These are phyloP conservation scores for Drosophila hamatofila DNA, from an alignment of 2,888 invertebrate genomes.

Conservation along the genomic window DNA sequence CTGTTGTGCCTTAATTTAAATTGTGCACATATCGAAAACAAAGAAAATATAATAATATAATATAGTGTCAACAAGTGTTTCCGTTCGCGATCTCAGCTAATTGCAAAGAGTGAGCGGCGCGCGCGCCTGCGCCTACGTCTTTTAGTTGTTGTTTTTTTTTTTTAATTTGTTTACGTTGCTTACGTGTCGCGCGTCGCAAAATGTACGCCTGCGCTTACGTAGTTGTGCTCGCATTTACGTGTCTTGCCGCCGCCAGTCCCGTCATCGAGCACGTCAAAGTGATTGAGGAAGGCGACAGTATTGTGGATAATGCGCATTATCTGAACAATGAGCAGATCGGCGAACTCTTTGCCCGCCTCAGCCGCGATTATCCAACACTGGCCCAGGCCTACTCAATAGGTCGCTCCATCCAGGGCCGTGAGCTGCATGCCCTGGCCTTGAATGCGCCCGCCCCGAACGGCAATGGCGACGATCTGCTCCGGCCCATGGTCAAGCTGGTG, in stretches of 20 bases:
- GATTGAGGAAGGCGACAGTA: slow-evolving; percentile 69
- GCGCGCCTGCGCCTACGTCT: slow-evolving; percentile 63
- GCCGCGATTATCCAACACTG: slow-evolving; percentile 88
- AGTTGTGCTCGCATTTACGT: slow-evolving; percentile 31
- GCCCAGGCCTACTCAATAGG: slow-evolving; percentile 92
- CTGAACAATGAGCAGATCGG: slow-evolving; percentile 90
- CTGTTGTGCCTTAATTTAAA: slow-evolving; percentile 10
- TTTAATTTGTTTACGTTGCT: slow-evolving; percentile 47
- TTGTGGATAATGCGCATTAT: slow-evolving; percentile 86
- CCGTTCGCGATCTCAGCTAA: slow-evolving; percentile 16
- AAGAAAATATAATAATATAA: neutral
- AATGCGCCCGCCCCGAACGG: slow-evolving; percentile 87
- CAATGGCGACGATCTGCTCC: slow-evolving; percentile 86
- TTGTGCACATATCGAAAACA: slow-evolving; percentile 21
- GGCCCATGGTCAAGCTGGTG: slow-evolving; percentile 96
- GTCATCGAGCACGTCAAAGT: slow-evolving; percentile 49
- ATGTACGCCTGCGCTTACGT: slow-evolving; percentile 48
- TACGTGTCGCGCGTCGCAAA: slow-evolving; percentile 57
- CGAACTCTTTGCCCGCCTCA: slow-evolving; percentile 87
- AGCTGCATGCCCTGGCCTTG: slow-evolving; percentile 90
- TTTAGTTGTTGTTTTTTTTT: slow-evolving; percentile 24
- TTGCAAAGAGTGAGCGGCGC: slow-evolving; percentile 4
- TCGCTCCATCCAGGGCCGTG: slow-evolving; percentile 91
- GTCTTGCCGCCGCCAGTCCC: slow-evolving; percentile 24
- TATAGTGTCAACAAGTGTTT: slow-evolving; percentile 46